These are phyloP conservation scores for Erpobdella octoculata DNA, from an alignment of 2,888 invertebrate genomes.

Conservation along the genomic window DNA sequence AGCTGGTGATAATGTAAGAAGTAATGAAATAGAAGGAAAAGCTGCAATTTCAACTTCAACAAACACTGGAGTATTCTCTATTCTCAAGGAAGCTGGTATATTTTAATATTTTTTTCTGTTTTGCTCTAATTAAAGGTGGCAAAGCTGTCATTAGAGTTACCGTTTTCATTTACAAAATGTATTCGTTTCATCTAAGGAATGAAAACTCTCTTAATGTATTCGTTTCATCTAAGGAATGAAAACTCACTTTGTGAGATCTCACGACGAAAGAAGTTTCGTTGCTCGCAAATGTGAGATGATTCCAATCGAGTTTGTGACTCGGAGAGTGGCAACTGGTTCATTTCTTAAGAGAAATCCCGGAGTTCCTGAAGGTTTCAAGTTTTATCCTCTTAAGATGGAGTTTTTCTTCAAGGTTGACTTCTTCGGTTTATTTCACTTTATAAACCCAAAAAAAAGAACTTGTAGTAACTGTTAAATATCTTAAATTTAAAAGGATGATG, in stretches of 20 bases:
- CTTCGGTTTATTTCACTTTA: no score
- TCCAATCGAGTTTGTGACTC: conserved; percentile 94
- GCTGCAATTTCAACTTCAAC: conserved; percentile 86
- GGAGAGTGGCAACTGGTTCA: conserved; percentile 85
- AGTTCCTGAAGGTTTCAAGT: conserved; percentile 84
- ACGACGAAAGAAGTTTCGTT: conserved; percentile 72
- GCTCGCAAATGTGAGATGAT: conserved; percentile 90
- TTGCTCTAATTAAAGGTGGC: no score
- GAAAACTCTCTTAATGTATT: no score
- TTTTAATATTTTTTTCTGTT: no score
- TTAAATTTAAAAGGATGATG: conserved; percentile 69
- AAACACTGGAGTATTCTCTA: conserved; percentile 76
- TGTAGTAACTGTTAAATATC: not conserved
- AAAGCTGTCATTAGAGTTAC: no score
- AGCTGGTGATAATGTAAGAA: conserved; percentile 86
- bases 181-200: no score
- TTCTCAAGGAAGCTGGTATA: conserved; percentile 55
- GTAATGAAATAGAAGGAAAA: conserved; percentile 83
- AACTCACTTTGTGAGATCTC: conserved; percentile 73
- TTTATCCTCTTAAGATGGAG: conserved; percentile 74
- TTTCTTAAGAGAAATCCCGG: conserved; percentile 78
- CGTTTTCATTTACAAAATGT: no score
- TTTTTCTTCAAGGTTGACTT: conserved; percentile 76
- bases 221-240: no score
- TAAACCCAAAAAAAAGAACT: no score